These are phyloP conservation scores for Gisinianus flammeolus DNA, from an alignment of 2,888 invertebrate genomes.

Conservation along the genomic window DNA sequence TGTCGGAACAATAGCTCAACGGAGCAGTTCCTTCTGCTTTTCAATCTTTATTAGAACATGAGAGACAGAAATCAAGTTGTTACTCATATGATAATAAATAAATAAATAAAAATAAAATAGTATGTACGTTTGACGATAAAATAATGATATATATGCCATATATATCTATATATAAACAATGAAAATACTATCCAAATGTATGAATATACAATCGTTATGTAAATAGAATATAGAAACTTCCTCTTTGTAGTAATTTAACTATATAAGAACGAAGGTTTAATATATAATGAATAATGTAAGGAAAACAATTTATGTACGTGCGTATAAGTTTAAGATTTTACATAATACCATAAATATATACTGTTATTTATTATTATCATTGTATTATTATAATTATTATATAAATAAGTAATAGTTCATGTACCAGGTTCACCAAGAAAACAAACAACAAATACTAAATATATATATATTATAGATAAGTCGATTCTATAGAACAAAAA, in stretches of 20 bases:
- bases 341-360: too few species aligned
- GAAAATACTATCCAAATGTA: background rate
- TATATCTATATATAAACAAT: background rate
- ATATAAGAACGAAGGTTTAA: too few species aligned
- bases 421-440: too few species aligned
- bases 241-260: background rate
- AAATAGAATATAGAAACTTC: background rate
- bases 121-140: background rate
- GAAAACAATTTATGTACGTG: too few species aligned
- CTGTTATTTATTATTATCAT: too few species aligned
- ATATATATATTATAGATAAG: too few species aligned
- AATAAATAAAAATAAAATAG: background rate
- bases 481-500: too few species aligned
- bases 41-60: background rate
- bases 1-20: background rate
- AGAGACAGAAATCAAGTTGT: background rate
- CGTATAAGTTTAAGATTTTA: too few species aligned
- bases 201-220: background rate
- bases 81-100: background rate
- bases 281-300: too few species aligned
- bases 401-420: too few species aligned
- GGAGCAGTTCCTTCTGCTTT: background rate
- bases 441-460: too few species aligned
- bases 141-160: background rate
- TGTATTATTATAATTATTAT: too few species aligned